These are phyloP conservation scores for Rachycentron canadum DNA, from an alignment of 2,797 vertebrate species.

Conservation along the genomic window DNA sequence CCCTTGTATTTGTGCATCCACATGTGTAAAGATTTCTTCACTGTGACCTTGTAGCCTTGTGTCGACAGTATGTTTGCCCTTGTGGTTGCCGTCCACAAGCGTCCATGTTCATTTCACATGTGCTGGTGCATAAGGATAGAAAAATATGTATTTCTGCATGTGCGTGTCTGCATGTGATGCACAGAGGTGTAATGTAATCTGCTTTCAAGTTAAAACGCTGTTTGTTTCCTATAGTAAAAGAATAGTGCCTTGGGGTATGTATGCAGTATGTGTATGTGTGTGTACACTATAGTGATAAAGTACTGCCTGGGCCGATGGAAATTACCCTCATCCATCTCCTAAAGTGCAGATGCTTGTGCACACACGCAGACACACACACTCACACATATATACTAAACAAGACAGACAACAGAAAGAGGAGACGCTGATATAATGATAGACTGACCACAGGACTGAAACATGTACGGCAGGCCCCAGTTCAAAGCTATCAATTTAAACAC, in stretches of 20 bases:
- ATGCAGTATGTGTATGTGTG: slow-evolving; percentile 9
- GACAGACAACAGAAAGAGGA: slow-evolving; percentile 17
- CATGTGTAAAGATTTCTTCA: neutral
- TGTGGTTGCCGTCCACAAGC: slow-evolving; percentile 5
- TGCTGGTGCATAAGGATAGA: neutral
- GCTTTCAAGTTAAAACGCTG: slow-evolving; percentile 76
- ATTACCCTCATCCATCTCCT: slow-evolving; percentile 90
- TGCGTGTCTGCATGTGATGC: slow-evolving; percentile 18
- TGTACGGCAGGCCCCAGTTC: neutral
- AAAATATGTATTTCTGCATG: neutral
- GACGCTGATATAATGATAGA: slow-evolving; percentile 11
- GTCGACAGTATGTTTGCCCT: slow-evolving; percentile 19
- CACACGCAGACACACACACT: neutral
- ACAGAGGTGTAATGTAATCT: slow-evolving; percentile 63
- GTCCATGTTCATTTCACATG: neutral
- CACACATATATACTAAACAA: neutral
- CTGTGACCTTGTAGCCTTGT: slow-evolving; percentile 27
- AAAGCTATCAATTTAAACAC: slow-evolving; percentile 18
- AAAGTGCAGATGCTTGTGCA: slow-evolving; percentile 22
- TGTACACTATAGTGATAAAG: slow-evolving; percentile 84
- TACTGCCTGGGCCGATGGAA: slow-evolving; percentile 83
- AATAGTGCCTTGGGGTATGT: slow-evolving; percentile 75
- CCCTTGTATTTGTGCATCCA: neutral
- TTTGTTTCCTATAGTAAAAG: slow-evolving; percentile 84
- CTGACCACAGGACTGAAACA: slow-evolving; percentile 11